Base-by-base conservation (phyloP, 2,797 vertebrate genomes). In the Gorsachius magnificus region DNA sequence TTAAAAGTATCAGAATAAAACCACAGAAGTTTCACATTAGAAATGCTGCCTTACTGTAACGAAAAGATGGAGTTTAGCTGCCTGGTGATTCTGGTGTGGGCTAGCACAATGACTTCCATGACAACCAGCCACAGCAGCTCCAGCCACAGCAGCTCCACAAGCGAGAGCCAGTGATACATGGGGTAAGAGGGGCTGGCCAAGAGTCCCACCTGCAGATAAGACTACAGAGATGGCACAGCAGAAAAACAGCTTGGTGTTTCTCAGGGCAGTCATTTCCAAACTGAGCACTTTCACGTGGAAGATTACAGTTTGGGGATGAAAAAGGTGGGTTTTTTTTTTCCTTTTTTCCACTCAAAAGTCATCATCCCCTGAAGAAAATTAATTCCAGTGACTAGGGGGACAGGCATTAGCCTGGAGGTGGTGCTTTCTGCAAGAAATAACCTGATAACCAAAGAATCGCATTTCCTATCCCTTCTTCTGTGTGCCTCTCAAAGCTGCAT, bases 241-340 rank as follows among this genome's bases (percentile, higher is more conserved):
- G 41, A 66, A 85, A 84, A 89, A n/a, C 7, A 22, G 12, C 33
- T 78, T 50, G 24, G 20, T 38, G 4, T 70, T 89, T 72, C 35
- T 61, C 54, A 76, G 46, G 36, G 53, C 13, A 75, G 26, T 46
- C 1, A 54, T 84, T 79, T 79, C 43, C 79, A 78, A 91, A 43
- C 13, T 51, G 51, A 79, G 9, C 6, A 31, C 48, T 38, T 61
- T 72, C 35, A 43, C 0, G 1, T 17, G 36, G 22, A n/a, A 76
- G 28, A 65, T 94, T 68, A 38, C 19, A 78, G 26, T 61, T 36
- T 79, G 46, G 21, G 25, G 29, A 83, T 22, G 1, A 77, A 81
- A 93, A 69, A 3, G 0, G 5, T 17, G 3, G 8, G 0, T 12
- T 50, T 24, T 48, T 5, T 5, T 65, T 41, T 53, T 11, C 9